Conservation (phyloP, 2,888 invertebrate genomes). For the Cephus pygmeus region DNA sequence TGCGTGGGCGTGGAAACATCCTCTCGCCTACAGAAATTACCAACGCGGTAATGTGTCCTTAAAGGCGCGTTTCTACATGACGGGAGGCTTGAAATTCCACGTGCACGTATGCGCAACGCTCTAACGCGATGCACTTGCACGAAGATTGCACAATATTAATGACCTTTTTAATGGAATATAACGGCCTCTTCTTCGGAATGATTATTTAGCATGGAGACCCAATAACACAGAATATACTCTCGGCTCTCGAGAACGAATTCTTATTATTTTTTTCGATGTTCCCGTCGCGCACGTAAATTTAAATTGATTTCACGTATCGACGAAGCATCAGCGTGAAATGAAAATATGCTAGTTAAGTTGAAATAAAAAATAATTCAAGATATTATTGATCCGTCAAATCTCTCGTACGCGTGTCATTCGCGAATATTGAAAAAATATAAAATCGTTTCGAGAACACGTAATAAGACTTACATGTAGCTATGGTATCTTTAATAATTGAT, state of each 20-base stretch:
- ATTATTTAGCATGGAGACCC: conserved; percentile 44
- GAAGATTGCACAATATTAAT: conserved; percentile 36
- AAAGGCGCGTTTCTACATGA: background rate
- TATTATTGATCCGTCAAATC: background rate
- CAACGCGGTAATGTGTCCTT: background rate
- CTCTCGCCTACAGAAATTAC: background rate
- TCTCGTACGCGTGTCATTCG: background rate
- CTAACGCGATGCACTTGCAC: conserved; percentile 30
- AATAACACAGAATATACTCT: conserved; percentile 27
- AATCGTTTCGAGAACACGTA: background rate
- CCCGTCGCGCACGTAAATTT: background rate
- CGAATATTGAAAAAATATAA: background rate
- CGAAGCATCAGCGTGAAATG: background rate
- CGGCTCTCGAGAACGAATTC: background rate
- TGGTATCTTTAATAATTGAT: background rate
- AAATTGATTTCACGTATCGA: background rate
- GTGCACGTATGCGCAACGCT: background rate
- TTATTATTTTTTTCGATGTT: background rate
- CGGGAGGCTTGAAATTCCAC: background rate
- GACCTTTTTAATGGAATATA: conserved; percentile 39
- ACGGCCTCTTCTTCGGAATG: conserved; percentile 39
- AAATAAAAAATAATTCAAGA: background rate
- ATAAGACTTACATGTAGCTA: background rate
- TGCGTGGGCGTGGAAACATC: background rate
- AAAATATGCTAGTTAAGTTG: background rate